Evolutionary conservation across 2,888 invertebrate species (phyloP), one percentile per base, ranked within the genome.

Genomic region (Rhorus exstirpatorius): DNA sequence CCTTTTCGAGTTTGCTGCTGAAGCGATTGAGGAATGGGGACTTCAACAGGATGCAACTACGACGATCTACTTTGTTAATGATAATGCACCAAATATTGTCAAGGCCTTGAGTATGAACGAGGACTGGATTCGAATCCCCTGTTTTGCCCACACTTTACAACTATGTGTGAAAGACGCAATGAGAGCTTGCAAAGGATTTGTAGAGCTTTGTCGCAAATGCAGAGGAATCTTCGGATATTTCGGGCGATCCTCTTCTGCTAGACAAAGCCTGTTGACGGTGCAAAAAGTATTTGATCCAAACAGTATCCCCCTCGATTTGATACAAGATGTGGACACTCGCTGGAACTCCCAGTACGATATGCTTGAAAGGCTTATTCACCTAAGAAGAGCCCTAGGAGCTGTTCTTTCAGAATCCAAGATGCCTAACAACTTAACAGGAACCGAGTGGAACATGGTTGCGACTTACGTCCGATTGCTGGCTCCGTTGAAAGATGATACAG

Each of bases 291-390:
- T 63, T 46, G 38, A 41, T 38, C 70, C 70, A 2, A 44, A n/a
- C 8, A 70, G 17, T 12, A 51, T 12, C 3, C 26, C 61, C 1
- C 51, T 78, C 19, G 61, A 78, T 21, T 44, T 63, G 4, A 78
- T 78, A 3, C 78, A 78, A 14, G 70, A 71, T 63, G 70, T 70
- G 1, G 78, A 71, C n/a, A 71, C 70, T 10, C 78, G 61, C 10
- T 78, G 78, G 78, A 78, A 78, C 19, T 60, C 49, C 17, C 68
- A 77, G 38, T 51, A 70, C 14, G 77, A 68, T 10, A 77, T 78
- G 77, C 14, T 78, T 3, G 51, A 58, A 14, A 60, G 70, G 38
- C 70, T 78, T 21, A 24, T 70, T 8, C 14, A n/a, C 35, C 38
- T 78, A 24, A 58, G 31, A 49, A 61, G 44, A 46, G 21, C 70